These are phyloP conservation scores for Coregonus ussuriensis DNA, from an alignment of 2,797 vertebrate genomes.

Conservation along the genomic window DNA sequence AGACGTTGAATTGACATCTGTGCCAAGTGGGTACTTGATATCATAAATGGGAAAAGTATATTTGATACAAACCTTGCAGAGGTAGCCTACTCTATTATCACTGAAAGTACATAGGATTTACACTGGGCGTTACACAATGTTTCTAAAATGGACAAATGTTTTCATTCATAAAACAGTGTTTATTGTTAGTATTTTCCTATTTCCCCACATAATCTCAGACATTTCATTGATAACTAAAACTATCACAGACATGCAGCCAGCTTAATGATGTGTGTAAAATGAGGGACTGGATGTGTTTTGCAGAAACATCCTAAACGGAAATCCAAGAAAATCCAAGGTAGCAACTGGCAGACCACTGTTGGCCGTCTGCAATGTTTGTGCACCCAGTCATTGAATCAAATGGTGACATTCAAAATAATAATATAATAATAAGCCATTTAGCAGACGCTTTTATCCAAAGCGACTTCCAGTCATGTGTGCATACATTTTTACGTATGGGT, in stretches of 20 bases:
- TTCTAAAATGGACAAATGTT: not conserved
- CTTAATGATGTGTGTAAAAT: conserved; percentile 20
- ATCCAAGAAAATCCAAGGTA: conserved; percentile 1
- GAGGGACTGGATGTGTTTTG: conserved; percentile 7
- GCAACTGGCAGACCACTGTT: not conserved
- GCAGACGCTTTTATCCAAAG: too few species aligned
- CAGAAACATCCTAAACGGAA: conserved; percentile 24
- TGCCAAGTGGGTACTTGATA: not conserved
- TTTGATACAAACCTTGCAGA: too few species aligned
- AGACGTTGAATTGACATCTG: too few species aligned
- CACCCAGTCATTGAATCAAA: not conserved
- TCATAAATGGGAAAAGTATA: not conserved
- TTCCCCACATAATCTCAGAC: not conserved
- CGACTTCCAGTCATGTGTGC: too few species aligned
- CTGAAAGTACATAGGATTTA: too few species aligned
- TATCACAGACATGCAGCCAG: not conserved
- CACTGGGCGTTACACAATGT: too few species aligned
- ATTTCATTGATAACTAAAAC: not conserved
- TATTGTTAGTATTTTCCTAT: too few species aligned
- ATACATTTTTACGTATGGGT: too few species aligned
- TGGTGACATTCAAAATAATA: not conserved
- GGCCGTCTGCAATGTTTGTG: conserved; percentile 14
- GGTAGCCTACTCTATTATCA: too few species aligned
- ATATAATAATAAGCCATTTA: too few species aligned
- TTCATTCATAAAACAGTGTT: not conserved